Percentiles rank a stretch among this genome's conserved stretches.
These are phyloP conservation scores for Montipora capitata DNA, from an alignment of 92 coral and sea anemone species.

Conservation along the genomic window DNA sequence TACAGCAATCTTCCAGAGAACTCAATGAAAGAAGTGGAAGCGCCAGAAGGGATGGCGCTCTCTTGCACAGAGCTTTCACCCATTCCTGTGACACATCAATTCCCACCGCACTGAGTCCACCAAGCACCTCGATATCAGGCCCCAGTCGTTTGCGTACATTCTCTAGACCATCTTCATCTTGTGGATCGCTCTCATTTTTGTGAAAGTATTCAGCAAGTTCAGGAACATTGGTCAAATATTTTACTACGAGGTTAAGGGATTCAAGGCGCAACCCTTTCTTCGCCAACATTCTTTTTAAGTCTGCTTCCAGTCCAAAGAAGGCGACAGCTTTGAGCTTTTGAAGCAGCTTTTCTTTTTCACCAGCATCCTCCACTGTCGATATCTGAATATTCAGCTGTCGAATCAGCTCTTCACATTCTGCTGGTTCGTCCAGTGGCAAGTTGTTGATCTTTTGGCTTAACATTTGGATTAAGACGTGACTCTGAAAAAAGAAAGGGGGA, in stretches of 20 bases:
- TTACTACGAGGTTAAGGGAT: conserved; percentile 48
- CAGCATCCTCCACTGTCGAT: background rate
- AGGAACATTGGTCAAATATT: conserved; percentile 25
- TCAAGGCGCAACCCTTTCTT: conserved; percentile 48
- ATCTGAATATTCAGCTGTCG: background rate
- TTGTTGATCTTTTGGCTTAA: background rate
- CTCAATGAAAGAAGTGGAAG: conserved; percentile 35
- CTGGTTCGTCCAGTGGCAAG: background rate
- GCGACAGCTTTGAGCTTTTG: background rate
- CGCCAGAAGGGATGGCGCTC: conserved; percentile 38
- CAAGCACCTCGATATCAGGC: conserved; percentile 56
- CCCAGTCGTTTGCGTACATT: conserved; percentile 38
- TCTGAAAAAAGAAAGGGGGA: too few relatives aligned
- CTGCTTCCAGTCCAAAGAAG: conserved; percentile 28
- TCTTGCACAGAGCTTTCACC: conserved; percentile 38
- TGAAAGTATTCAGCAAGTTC: conserved; percentile 46
- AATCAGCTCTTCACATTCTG: background rate
- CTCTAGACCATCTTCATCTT: conserved; percentile 22
- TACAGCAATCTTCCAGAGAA: conserved; percentile 8
- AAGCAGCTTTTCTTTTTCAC: background rate
- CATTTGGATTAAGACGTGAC: background rate
- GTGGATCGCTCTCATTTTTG: background rate
- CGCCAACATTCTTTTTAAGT: conserved; percentile 35
- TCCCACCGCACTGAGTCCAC: conserved; percentile 33
- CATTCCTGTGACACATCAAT: conserved; percentile 51